Evolutionary conservation across 2,888 invertebrate species (phyloP), one percentile per base, ranked within the genome.

Genomic region (Beris morrisii): DNA sequence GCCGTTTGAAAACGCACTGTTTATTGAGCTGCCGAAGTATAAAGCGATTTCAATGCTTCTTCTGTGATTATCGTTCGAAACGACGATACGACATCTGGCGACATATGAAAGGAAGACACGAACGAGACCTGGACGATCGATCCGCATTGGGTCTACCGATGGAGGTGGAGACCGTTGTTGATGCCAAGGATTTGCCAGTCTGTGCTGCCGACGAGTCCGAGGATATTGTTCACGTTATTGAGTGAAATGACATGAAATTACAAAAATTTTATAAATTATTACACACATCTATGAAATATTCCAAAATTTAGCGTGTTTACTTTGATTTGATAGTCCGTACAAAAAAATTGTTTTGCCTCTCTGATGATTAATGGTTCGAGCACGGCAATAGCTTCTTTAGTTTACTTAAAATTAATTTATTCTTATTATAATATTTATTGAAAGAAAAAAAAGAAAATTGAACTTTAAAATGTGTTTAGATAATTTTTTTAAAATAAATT

Each of bases 41-140:
- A 7, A 67, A 69, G 52, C 55, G 70, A 45, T 70, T 69, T 64
- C 61, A 69, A 54, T 70, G 70, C 43, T 67, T 70, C 48, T 70
- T 70, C 52, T 70, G 70, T 59, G 50, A 65, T 9, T 70, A 70
- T 58, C 64, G 69, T n/a, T 70, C 69, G 30, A 70, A 70, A 56
- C 45, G 70, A 46, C 59, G 67, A 13, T 69, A 66, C 55, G 69
- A 70, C 54, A 69, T 70, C 7, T 69, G 67, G 65, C 53, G 70
- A 22, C 70, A 70, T 48, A 69, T 69, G 66, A 69, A 66, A 48
- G 66, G 70, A 12, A 61, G 69, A 31, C 70, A 70, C 22, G 52
- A 57, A n/a, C 31, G 30, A 2, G 64, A 67, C 15, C 48, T 69
- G 32, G 43, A 53, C 11, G 22, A 53, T 15, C 61, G 65, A 5